phyloP scores from a whole-genome alignment of 2,888 invertebrate genomes.

The Leptinotarsa juncta region DNA sequence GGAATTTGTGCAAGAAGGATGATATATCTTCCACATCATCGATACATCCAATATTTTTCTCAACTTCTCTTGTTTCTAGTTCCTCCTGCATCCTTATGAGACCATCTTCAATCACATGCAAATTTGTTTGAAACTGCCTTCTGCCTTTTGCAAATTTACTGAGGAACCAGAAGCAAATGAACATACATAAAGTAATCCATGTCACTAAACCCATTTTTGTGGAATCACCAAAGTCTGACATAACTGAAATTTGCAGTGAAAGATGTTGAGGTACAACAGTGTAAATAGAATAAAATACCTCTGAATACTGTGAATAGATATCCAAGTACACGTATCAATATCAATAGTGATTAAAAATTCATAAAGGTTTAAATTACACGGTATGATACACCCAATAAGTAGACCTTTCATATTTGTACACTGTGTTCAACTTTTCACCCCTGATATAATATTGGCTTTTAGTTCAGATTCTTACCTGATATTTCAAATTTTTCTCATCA shows the following conservation, averaged over 20 bases:
- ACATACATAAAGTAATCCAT: constrained; percentile 57
- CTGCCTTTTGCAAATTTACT: constrained; percentile 58
- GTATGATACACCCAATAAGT: background rate
- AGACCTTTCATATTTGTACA: background rate
- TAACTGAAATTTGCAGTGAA: background rate
- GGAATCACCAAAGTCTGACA: constrained; percentile 22
- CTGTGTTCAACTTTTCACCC: too few relatives aligned
- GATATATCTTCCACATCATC: constrained; percentile 51
- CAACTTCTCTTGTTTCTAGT: constrained; percentile 53
- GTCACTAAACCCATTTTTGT: constrained; percentile 51
- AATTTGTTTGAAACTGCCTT: constrained; percentile 58
- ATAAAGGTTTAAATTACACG: constrained; percentile 9
- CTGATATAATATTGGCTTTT: too few relatives aligned
- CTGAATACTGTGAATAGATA: background rate
- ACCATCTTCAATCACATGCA: constrained; percentile 62
- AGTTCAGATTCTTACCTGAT: too few relatives aligned
- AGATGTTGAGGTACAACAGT: background rate
- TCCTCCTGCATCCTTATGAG: constrained; percentile 59
- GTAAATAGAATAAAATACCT: background rate
- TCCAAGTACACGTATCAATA: constrained; percentile 21
- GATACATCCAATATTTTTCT: constrained; percentile 52
- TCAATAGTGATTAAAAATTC: constrained; percentile 27
- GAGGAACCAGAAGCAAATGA: constrained; percentile 58
- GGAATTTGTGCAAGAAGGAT: constrained; percentile 42
- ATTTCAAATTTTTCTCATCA: too few relatives aligned